Base-by-base conservation (phyloP, 2,113 vertebrate species). In the Kobus ellipsiprymnus region DNA sequence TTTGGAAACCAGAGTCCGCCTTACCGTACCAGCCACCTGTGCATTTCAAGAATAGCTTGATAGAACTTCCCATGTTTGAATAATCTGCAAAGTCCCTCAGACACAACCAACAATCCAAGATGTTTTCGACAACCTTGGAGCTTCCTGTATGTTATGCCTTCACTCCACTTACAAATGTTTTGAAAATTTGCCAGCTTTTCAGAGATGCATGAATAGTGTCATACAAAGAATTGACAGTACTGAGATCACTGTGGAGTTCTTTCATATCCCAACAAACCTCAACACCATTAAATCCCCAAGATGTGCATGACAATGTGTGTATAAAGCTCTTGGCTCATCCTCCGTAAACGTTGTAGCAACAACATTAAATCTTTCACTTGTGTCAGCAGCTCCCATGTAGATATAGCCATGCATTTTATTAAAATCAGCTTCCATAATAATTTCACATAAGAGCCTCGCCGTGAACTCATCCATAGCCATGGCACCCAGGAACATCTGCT, bases 121-220 rank as follows among this genome's bases (percentile, higher is more conserved):
- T 40, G 25, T 97, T 96, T 89, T 94, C 89, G 84, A 54, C 95
- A 95, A 89, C 82, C 86, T 78, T n/a, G 2, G 88, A 97, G 55
- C 83, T 89, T 96, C 84, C 96, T 96, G 57, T 67, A 46, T 57
- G 57, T 67, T 94, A 52, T 36, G 91, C 89, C 95, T 98, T 95
- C 97, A 44, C 80, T 96, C 82, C 0, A 2, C 91, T 97, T 92
- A 91, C 62, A 93, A 96, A 98, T 54, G 93, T 86, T 96, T 97
- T 97, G 98, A 98, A 97, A 96, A 98, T 95, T 95, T 97, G 97
- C 98, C 98, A 98, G 80, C 87, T 96, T 96, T 95, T 96, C 97
- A 87, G 96, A 98, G 91, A 93, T 84, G 93, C 87, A 84, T 84
- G 95, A 96, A 95, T 89, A 94, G 86, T 97, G 91, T 95, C 96